Evolutionary conservation across 1,140 invertebrate genomes (phyloP), one percentile per base, ranked within the genome.

Genomic region (Amphibalanus amphitrite): DNA sequence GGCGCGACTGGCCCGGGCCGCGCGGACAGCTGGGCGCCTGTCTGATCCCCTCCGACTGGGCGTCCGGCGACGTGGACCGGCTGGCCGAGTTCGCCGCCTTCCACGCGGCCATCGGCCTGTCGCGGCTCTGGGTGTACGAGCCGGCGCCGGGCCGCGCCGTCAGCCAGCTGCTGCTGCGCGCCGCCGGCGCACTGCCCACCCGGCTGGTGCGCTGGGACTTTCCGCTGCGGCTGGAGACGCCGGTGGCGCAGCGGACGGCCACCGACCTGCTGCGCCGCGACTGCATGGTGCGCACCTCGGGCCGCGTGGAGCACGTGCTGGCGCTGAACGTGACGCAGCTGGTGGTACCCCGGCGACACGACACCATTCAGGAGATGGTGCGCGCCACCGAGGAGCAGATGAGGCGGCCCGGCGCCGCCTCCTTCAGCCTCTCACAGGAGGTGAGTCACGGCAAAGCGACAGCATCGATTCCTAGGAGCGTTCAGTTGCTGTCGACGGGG

Each of bases 71-170:
- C 26, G 3, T 28, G 65, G 65, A 26, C 26, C 65, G 65, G n/a
- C 65, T 67, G 26, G 65, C 65, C 65, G 65, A 67, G 28, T 67
- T 67, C 65, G 65, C 65, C 65, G 65, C 65, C n/a, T 67, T 67
- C 28, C 65, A 67, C 65, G 28, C 26, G 26, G n/a, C n/a, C 28
- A 26, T 28, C 28, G 65, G 65, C 65, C 4, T 28, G 26, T 4
- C 20, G 26, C 28, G 65, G 65, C 28, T 67, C 10, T 67, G 65
- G 65, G 4, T 67, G 65, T 67, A 67, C 28, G 65, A 67, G 28
- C 3, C 65, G 28, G 26, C 28, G 23, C 23, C n/a, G 17, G n/a
- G 10, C 1, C n/a, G 1, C 26, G 8, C 3, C 17, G 26, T 67
- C 10, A 10, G 23, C 1, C 65, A 28, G 28, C 65, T 67, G 65